A percentile compares a stretch with the other conserved stretches of the same genome.
phyloP scores from a whole-genome alignment of 2,888 invertebrate genomes.

The Pseudococcus viburni region DNA sequence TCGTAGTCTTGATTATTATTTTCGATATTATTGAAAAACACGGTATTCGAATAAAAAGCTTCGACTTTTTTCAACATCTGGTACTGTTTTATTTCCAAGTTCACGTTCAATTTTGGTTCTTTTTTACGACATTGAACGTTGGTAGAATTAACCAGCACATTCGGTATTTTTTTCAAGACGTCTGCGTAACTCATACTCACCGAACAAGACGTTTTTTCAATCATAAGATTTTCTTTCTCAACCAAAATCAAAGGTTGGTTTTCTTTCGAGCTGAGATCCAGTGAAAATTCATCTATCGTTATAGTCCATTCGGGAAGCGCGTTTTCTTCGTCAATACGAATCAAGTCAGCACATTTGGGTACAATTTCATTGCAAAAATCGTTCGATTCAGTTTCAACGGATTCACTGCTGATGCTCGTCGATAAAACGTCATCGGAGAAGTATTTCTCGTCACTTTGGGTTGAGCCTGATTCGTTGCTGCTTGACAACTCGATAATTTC shows the following conservation, averaged over 20 bases:
- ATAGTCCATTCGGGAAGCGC: slow-evolving; percentile 15
- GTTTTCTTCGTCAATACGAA: not conserved
- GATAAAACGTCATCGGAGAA: not conserved
- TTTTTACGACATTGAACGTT: not conserved
- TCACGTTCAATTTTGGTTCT: not conserved
- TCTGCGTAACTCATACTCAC: not conserved
- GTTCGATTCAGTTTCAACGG: not conserved
- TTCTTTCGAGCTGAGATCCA: not conserved
- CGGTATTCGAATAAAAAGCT: not conserved
- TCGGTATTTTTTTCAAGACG: slow-evolving; percentile 2
- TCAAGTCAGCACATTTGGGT: not conserved
- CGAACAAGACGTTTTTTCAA: not conserved
- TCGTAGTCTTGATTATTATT: not conserved
- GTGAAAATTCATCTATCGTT: slow-evolving; percentile 30
- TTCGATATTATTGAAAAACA: not conserved
- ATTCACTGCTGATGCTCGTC: not conserved
- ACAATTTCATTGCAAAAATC: not conserved
- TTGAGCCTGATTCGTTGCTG: not conserved
- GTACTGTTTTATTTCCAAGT: not conserved
- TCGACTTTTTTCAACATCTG: not conserved
- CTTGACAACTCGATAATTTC: not conserved
- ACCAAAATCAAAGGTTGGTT: not conserved
- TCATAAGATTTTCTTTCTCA: not conserved
- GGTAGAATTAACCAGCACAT: slow-evolving; percentile 1
- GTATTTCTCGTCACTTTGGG: not conserved